Evolutionary conservation across 2,113 vertebrate genomes (phyloP), one percentile per base, ranked within the genome.

Genomic region (Prunella himalayana): DNA sequence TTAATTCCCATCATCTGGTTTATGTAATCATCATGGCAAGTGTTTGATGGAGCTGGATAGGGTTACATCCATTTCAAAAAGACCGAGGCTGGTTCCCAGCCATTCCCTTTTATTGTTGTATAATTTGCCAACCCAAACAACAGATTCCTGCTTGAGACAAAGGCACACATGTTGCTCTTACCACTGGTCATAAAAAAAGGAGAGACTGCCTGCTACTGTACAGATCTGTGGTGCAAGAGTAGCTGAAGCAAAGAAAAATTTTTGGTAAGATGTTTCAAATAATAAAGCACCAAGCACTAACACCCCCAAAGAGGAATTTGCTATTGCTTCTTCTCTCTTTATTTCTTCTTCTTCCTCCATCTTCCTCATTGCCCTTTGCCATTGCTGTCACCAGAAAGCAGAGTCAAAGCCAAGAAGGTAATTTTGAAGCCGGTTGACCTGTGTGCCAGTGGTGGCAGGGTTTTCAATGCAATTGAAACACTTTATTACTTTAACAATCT

Each of bases 1-100:
- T 92, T 95, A 92, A 92, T 68, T 94, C 77, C 75, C 85, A n/a
- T 96, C 95, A 93, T 96, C 94, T 96, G 97, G 92, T 96, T 94
- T 63, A 64, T 70, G 72, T 96, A 60, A 95, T 27, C 8, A 11
- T 81, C 4, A 33, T 54, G 47, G 91, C 8, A 11, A 95, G 60
- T 17, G 72, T 75, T 83, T n/a, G 78, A 31, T 2, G 18, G 47
- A 23, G 53, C 69, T 18, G 82, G 57, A n/a, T 88, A 60, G 51
- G 49, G 92, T 88, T 94, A 95, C 91, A 81, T 77, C 86, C 87
- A 2, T 94, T 97, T 94, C 95, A 94, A 64, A 92, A 87, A 86
- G 69, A 57, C 94, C 2, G 9, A 53, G 83, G 19, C 71, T 85
- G 75, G 56, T 93, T 90, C 87, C 69, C 86, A 94, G 93, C 77